Base-by-base conservation (phyloP, 2,888 invertebrate genomes). In the Dastarcus helophoroides region DNA sequence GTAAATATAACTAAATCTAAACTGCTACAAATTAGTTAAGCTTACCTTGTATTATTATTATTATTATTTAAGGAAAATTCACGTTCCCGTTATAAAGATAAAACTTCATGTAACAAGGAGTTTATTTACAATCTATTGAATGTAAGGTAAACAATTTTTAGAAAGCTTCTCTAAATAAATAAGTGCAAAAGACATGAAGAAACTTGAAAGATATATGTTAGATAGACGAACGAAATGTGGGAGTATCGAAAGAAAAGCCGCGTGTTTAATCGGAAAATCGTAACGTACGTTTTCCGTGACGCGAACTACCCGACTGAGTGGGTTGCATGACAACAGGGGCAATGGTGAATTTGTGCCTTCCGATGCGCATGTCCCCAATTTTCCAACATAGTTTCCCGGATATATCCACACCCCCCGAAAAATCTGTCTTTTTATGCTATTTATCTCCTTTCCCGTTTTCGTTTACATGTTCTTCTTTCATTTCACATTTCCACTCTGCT, bases 381-480 rank as follows among this genome's bases (percentile, higher is more conserved):
- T 47, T 41, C 41, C 44, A 43, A 44, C 48, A 41, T 42, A 44
- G 44, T 47, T 50, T 44, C 48, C 47, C 44, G 45, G n/a, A n/a
- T n/a, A 45, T 42, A 41, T 44, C 40, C 42, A 41, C 46, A 42
- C 44, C 45, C 44, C 46, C 44, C 35, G n/a, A 49, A 51, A 49
- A 52, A 51, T 51, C 48, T 49, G 50, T 52, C 50, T 53, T 52
- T 52, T 52, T 51, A 47, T 46, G 47, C 50, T 50, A 48, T 51
- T 51, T 51, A 51, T 53, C 49, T 53, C 51, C 46, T 47, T 44
- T 47, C 39, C 48, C 50, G 50, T 51, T 53, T n/a, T 50, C 48
- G 53, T 53, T 51, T 52, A 51, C 51, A 53, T 51, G 53, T 47
- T 51, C 52, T 50, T 51, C 48, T 53, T 49, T 51, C 52, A 52